Conservation (phyloP, 2,888 invertebrate species). For the Tryphoninae sp. region DNA sequence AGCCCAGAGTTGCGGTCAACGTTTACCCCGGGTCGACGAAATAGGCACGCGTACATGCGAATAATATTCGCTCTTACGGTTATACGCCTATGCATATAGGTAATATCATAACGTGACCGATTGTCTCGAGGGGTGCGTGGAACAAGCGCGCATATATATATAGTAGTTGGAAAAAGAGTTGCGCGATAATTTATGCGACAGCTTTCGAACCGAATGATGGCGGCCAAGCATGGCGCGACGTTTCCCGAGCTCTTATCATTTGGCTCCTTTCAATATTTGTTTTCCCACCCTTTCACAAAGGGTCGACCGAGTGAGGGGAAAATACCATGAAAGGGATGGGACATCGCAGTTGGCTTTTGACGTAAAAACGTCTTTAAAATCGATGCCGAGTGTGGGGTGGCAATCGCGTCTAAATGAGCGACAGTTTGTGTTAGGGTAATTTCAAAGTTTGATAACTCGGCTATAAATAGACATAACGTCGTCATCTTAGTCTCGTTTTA, state of each 20-base stretch:
- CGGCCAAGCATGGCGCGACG: neutral
- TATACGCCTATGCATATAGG: constrained; percentile 23
- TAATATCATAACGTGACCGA: neutral
- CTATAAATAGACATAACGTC: too few relatives aligned
- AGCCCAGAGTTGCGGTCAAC: constrained; percentile 66
- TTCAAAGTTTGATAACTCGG: too few relatives aligned
- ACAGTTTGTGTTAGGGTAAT: too few relatives aligned
- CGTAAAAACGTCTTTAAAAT: constrained; percentile 51
- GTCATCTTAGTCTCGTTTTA: too few relatives aligned
- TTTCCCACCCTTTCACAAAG: constrained; percentile 60
- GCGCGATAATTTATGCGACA: constrained; percentile 68
- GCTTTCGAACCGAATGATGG: constrained; percentile 68
- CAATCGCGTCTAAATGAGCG: neutral
- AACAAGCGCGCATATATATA: neutral
- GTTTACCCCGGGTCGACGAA: constrained; percentile 52
- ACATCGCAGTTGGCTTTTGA: constrained; percentile 31
- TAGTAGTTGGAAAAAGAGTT: neutral
- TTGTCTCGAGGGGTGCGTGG: constrained; percentile 21
- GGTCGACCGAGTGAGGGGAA: constrained; percentile 51
- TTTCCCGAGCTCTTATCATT: constrained; percentile 66
- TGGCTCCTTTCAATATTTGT: constrained; percentile 73
- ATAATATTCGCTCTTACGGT: constrained; percentile 17
- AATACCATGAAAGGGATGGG: constrained; percentile 13
- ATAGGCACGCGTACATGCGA: constrained; percentile 55
- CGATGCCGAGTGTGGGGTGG: neutral